Conservation (phyloP, 1,140 invertebrate genomes). For the Drosophila willistoni region DNA sequence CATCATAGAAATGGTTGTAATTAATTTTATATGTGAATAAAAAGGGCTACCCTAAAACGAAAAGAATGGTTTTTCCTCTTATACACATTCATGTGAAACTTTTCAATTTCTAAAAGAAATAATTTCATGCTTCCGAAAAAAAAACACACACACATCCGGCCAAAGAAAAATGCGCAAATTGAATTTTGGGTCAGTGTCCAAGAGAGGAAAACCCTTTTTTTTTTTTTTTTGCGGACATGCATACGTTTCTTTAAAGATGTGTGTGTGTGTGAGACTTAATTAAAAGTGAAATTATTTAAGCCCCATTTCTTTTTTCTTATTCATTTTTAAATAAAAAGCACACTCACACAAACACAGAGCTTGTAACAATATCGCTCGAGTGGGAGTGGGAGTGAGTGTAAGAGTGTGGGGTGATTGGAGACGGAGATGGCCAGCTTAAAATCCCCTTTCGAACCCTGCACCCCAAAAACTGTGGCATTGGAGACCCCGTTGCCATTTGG, state of each 20-base stretch:
- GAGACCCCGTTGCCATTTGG: conserved; percentile 60
- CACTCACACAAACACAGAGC: conserved; percentile 29
- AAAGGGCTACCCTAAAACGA: conserved; percentile 33
- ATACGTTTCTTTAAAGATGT: conserved; percentile 38
- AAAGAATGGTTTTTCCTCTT: conserved; percentile 31
- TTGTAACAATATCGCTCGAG: conserved; percentile 41
- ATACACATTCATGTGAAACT: conserved; percentile 29
- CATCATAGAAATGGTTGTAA: conserved; percentile 64
- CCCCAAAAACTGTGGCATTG: conserved; percentile 6
- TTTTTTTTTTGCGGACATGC: not conserved
- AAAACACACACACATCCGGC: not conserved
- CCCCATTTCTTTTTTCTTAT: conserved; percentile 25
- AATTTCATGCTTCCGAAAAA: conserved; percentile 29
- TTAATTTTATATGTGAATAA: conserved; percentile 49
- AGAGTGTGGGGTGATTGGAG: not conserved
- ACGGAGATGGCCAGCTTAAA: conserved; percentile 48
- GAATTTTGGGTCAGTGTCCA: conserved; percentile 54
- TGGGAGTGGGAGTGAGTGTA: not conserved
- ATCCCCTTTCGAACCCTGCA: conserved; percentile 15
- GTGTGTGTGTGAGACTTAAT: conserved; percentile 57
- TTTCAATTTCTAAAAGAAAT: conserved; percentile 66
- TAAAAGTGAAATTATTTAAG: conserved; percentile 73
- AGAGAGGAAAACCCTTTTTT: conserved; percentile 42
- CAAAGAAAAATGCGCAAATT: conserved; percentile 55
- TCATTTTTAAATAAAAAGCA: conserved; percentile 18